phyloP scores from a whole-genome alignment of 2,888 invertebrate species.

The Cremastinae sp. region DNA sequence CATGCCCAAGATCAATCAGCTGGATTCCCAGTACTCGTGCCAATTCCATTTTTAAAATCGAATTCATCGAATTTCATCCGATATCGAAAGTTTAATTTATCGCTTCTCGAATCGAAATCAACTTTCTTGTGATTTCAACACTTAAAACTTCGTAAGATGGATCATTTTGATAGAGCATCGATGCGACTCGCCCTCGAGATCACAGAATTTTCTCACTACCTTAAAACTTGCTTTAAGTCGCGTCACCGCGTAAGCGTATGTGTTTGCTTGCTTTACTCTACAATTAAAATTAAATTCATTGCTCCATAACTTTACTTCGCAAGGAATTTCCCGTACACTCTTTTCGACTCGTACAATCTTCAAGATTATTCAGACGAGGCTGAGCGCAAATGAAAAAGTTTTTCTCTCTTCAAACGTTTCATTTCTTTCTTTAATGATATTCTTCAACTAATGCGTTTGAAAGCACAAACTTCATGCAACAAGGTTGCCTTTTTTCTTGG shows the following conservation, averaged over 20 bases:
- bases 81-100: slow-evolving; percentile 11
- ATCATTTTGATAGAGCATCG: slow-evolving; percentile 36
- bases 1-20: slow-evolving; percentile 38
- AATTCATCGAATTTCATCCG: slow-evolving; percentile 26
- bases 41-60: not conserved
- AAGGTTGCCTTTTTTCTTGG: slow-evolving; percentile 13
- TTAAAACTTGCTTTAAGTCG: slow-evolving; percentile 59
- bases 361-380: slow-evolving; percentile 28
- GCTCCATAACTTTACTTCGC: slow-evolving; percentile 17
- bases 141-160: not conserved
- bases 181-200: slow-evolving; percentile 58
- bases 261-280: slow-evolving; percentile 52
- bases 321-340: not conserved
- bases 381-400: slow-evolving; percentile 24
- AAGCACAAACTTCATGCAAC: slow-evolving; percentile 35
- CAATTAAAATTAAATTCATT: slow-evolving; percentile 52
- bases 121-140: slow-evolving; percentile 3
- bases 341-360: slow-evolving; percentile 23
- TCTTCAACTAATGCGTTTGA: slow-evolving; percentile 27
- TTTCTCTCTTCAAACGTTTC: not conserved
- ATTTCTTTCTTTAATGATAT: slow-evolving; percentile 31
- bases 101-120: not conserved
- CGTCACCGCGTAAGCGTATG: slow-evolving; percentile 61
- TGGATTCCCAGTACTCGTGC: slow-evolving; percentile 5
- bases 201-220: slow-evolving; percentile 57